A percentile compares a stretch with the other conserved stretches of the same genome.
Conservation (phyloP, 2,888 invertebrate species). For the Hymenopus coronatus region DNA sequence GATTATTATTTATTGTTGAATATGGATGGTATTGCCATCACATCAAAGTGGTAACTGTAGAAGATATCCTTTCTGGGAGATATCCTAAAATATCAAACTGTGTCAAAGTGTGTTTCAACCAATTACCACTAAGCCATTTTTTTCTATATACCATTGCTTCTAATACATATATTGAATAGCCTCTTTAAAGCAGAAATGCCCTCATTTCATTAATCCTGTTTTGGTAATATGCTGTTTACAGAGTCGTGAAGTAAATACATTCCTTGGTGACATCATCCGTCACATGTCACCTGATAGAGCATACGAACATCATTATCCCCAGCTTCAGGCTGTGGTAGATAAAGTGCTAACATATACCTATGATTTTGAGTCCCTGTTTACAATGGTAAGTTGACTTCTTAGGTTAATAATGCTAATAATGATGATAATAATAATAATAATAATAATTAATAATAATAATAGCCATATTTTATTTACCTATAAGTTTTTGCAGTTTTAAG, state of each 20-base stretch:
- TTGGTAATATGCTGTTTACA: constrained; percentile 44
- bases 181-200: background rate
- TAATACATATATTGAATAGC: constrained; percentile 8
- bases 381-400: constrained; percentile 60
- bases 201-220: constrained; percentile 2
- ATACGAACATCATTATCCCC: constrained; percentile 75
- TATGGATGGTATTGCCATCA: too few relatives aligned
- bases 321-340: constrained; percentile 72
- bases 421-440: too few relatives aligned
- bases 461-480: too few relatives aligned
- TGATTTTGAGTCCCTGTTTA: constrained; percentile 75
- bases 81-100: too few relatives aligned
- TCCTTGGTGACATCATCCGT: constrained; percentile 82
- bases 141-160: background rate
- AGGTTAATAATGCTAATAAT: too few relatives aligned
- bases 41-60: too few relatives aligned
- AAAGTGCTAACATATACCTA: constrained; percentile 72
- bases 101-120: background rate
- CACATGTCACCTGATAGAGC: constrained; percentile 74
- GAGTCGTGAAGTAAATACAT: constrained; percentile 79
- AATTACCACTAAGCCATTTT: background rate
- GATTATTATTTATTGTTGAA: too few relatives aligned
- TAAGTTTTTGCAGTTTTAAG: too few relatives aligned
- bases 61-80: too few relatives aligned
- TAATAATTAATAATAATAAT: too few relatives aligned